Evolutionary conservation across 2,113 vertebrate species (phyloP), one percentile per base, ranked within the genome.

Genomic region (Montifringilla adamsi): DNA sequence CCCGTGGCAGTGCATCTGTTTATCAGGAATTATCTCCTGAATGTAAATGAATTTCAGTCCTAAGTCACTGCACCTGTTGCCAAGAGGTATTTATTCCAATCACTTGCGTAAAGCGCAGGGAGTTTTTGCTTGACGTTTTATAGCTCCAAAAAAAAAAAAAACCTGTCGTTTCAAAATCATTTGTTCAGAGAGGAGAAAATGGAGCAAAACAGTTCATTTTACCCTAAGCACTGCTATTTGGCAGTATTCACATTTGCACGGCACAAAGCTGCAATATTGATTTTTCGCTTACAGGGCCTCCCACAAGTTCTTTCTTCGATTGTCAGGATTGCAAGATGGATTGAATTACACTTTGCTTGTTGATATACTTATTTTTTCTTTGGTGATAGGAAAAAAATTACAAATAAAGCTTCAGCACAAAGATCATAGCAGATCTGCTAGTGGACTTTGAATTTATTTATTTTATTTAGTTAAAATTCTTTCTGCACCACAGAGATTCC

Each of bases 221-320:
- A 97, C 96, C 98, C 97, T 97, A 96, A 98, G 97, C 97, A 93
- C 97, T 89, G 89, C 97, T 98, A 90, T 98, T 98, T 98, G 98
- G 97, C 96, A 97, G 96, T 95, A 94, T 97, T 98, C 98, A 96
- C 97, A 97, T 99, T 98, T 98, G 94, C 96, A 97, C 94, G 91
- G 95, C 96, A 97, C 97, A 98, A 97, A 98, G 96, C 97, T 98
- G 97, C 97, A 94, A 80, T 98, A 98, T 98, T 98, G 98, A 98
- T 98, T 98, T 97, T 97, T 98, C 52, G 70, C 97, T 98, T 96
- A 92, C 86, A 93, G 88, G 97, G 97, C 92, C 96, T 98, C 96
- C 97, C 93, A 95, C 93, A 96, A 97, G 95, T 96, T 97, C 91
- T 96, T 94, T 95, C 96, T 98, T 98, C 72, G n/a, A 97, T 97